Evolutionary conservation across 2,797 vertebrate species (phyloP), one percentile per base, ranked within the genome.

Genomic region (Alectoris magna): DNA sequence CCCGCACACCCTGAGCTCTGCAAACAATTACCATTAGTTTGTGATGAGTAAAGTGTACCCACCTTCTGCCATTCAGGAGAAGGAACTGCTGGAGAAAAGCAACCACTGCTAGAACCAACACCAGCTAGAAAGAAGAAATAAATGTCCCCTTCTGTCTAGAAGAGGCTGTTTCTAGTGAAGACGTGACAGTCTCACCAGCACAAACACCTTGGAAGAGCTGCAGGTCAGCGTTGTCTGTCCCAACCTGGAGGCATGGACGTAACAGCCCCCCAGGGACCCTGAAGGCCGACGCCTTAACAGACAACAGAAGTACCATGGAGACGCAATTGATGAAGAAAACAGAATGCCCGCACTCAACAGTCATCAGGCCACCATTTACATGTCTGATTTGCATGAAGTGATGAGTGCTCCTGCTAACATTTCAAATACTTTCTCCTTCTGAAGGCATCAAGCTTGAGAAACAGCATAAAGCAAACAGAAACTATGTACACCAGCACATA

Each of bases 341-440:
- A 2, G n/a, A 81, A 43, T 2, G 34, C 26, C 43, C 0, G 1
- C 23, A 53, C 44, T 29, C 67, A 36, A 10, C 1, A 3, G 34
- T 56, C 41, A 0, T 13, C 8, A 46, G 59, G 51, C 58, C 12
- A 4, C 13, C 4, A 3, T 38, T 66, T 19, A 4, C 17, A n/a
- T 60, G 16, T 38, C 12, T 4, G 18, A 59, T 84, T 23, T 27
- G 39, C n/a, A 31, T 8, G 43, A 68, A 59, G 27, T 1, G 4
- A 46, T 0, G 0, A 60, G 19, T 3, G 3, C 8, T 13, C 6
- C 41, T 48, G 22, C 10, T n/a, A 66, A 12, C 0, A 1, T 51
- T 67, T 63, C 31, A 21, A 55, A 70, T 38, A 24, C 53, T 21
- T 59, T 44, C 26, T 19, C 22, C 22, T 75, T 75, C 22, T 75